Conservation (phyloP, 1,140 invertebrate genomes). For the Sinella curviseta region DNA sequence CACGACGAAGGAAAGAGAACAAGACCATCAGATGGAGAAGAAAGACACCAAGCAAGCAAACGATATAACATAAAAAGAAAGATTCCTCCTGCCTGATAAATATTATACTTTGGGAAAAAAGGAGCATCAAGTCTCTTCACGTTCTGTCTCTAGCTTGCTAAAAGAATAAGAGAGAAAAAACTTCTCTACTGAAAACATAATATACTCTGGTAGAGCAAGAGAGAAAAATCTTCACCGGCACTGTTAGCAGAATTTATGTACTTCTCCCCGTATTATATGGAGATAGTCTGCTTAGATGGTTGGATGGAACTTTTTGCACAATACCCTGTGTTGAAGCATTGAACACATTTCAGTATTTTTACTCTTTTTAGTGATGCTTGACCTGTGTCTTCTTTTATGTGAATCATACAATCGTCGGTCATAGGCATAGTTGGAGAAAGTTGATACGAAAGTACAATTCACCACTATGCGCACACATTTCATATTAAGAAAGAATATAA, state of each 20-base stretch:
- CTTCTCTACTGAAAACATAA: background rate
- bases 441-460: no score
- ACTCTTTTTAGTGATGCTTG: background rate
- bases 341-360: background rate
- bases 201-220: background rate
- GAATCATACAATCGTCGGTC: no score
- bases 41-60: background rate
- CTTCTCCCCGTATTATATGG: no score
- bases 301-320: no score
- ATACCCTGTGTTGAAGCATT: background rate
- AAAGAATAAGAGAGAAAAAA: background rate
- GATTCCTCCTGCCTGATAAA: background rate
- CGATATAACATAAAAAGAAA: background rate
- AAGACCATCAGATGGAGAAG: background rate
- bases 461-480: no score
- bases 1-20: background rate
- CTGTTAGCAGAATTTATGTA: background rate
- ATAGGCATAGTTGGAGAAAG: no score
- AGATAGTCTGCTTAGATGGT: no score
- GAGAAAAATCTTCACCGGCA: background rate
- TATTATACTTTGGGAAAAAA: background rate
- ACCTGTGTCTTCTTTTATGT: no score
- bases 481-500: no score
- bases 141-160: background rate
- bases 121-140: conserved; percentile 14